Conservation (phyloP, 1,140 invertebrate species). For the Cotesia typhae region DNA sequence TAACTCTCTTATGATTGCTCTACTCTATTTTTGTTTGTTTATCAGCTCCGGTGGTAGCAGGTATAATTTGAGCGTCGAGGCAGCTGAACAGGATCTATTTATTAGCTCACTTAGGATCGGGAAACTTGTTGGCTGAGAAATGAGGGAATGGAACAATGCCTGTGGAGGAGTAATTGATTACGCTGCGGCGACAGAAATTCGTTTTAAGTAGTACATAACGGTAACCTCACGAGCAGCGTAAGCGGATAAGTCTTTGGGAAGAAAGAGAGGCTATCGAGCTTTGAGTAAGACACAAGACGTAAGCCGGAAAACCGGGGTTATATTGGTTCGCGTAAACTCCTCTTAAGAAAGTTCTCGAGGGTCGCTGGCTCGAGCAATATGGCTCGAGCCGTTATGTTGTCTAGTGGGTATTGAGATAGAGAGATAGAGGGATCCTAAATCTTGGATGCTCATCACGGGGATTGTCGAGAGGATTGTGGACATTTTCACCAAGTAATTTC, state of each 20-base stretch:
- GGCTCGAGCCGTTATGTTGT: slow-evolving; percentile 12
- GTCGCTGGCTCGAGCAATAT: slow-evolving; percentile 28
- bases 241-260: too few relatives aligned
- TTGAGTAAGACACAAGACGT: not conserved
- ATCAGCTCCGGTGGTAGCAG: too few relatives aligned
- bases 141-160: not conserved
- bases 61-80: too few relatives aligned
- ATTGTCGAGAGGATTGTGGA: slow-evolving; percentile 21
- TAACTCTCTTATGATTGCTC: not conserved
- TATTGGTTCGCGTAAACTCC: slow-evolving; percentile 38
- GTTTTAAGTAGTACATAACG: slow-evolving; percentile 10
- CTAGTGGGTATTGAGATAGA: too few relatives aligned
- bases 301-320: slow-evolving; percentile 23
- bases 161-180: slow-evolving; percentile 14
- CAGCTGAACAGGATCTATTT: too few relatives aligned
- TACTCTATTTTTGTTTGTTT: too few relatives aligned
- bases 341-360: slow-evolving; percentile 28
- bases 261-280: not conserved
- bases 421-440: slow-evolving; percentile 9
- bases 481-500: slow-evolving; percentile 33
- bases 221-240: not conserved
- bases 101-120: too few relatives aligned
- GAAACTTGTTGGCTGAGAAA: too few relatives aligned
- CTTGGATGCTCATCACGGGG: not conserved
- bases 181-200: slow-evolving; percentile 19